phyloP scores from a whole-genome alignment of 2,797 vertebrate genomes.

The Sebastes flavidus region DNA sequence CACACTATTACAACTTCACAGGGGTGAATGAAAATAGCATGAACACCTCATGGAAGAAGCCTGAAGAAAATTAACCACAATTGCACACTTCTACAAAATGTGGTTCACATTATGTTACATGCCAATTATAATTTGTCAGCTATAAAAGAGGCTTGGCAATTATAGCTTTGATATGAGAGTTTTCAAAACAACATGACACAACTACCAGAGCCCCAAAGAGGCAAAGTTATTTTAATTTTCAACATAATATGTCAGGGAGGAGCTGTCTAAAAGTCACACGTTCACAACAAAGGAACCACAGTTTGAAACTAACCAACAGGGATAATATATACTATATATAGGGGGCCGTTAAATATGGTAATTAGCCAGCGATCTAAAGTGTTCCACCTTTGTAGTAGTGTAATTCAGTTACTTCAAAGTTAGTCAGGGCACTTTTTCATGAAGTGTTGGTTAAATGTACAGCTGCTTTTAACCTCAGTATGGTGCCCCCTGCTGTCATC shows the following conservation, averaged over 20 bases:
- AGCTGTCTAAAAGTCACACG: background rate
- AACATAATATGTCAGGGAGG: background rate
- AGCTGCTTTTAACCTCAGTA: background rate
- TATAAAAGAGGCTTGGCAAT: constrained; percentile 17
- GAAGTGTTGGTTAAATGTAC: background rate
- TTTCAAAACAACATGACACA: constrained; percentile 18
- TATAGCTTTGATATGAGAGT: constrained; percentile 17
- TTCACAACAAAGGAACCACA: background rate
- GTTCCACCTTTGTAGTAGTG: background rate
- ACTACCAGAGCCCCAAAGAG: background rate
- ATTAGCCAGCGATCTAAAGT: background rate
- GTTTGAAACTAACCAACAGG: background rate
- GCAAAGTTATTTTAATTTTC: background rate
- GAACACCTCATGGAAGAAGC: constrained; percentile 18
- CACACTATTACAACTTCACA: background rate
- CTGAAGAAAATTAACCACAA: constrained; percentile 17
- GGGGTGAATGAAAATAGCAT: background rate
- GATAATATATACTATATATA: background rate
- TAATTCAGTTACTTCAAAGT: background rate
- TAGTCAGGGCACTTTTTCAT: background rate
- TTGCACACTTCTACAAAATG: constrained; percentile 26
- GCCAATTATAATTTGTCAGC: constrained; percentile 39
- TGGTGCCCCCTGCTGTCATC: background rate
- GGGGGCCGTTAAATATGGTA: background rate
- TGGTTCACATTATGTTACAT: constrained; percentile 29